phyloP scores from a whole-genome alignment of 2,113 vertebrate genomes.

The Poicephalus gulielmi region DNA sequence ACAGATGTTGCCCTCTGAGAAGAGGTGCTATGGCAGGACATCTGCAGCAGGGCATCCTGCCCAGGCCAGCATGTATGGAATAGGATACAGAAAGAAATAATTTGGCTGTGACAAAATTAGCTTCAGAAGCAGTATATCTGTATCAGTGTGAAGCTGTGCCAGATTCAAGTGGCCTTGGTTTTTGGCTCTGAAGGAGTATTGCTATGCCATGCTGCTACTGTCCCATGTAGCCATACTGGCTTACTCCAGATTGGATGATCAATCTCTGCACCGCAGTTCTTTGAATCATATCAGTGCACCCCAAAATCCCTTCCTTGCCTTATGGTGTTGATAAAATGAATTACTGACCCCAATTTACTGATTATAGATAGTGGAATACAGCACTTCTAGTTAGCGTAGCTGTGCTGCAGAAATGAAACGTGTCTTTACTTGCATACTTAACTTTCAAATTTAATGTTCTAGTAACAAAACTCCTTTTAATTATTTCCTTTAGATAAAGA shows the following conservation, averaged over 20 bases:
- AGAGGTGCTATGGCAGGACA: neutral
- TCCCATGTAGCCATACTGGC: accelerated
- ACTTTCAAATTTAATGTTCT: neutral
- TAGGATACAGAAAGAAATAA: neutral
- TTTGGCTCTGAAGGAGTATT: neutral
- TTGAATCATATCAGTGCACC: too few species aligned
- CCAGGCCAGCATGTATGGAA: neutral
- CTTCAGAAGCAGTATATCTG: neutral
- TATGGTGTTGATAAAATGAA: neutral
- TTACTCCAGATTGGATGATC: neutral
- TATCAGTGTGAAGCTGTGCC: neutral
- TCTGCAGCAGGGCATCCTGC: neutral
- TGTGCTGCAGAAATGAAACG: neutral
- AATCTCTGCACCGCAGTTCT: neutral
- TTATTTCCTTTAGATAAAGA: neutral
- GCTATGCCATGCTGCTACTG: accelerated
- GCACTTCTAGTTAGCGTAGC: neutral
- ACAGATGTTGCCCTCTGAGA: neutral
- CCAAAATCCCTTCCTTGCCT: neutral
- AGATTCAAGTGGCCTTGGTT: neutral
- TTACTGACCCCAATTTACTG: accelerated
- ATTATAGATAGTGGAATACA: neutral
- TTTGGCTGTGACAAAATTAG: accelerated
- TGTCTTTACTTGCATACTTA: accelerated
- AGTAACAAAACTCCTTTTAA: neutral